A percentile compares a stretch with the other conserved stretches of the same genome.
Conservation (phyloP, 2,113 vertebrate genomes). For the Datnioides undecimradiatus region DNA sequence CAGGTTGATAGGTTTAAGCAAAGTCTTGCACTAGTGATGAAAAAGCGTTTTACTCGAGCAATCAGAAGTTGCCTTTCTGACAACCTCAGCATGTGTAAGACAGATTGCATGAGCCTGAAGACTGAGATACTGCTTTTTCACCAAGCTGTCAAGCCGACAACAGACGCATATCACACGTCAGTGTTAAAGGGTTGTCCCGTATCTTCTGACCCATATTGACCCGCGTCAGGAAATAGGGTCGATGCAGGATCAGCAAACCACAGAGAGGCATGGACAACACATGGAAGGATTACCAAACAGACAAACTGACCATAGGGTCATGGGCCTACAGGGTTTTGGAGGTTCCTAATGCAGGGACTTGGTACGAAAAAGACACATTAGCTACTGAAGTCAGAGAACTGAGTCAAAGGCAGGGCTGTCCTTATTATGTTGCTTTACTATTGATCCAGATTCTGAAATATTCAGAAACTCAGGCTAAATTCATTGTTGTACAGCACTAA, state of each 20-base stretch:
- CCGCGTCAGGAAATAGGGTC: neutral
- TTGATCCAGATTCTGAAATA: neutral
- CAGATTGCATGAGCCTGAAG: neutral
- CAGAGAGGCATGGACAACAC: neutral
- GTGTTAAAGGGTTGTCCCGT: neutral
- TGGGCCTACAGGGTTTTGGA: neutral
- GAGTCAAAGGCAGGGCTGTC: neutral
- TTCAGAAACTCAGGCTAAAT: neutral
- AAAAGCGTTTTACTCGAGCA: neutral
- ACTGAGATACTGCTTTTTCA: neutral
- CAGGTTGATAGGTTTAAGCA: neutral
- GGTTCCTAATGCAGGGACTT: neutral
- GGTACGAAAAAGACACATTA: too few species aligned
- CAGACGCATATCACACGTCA: neutral
- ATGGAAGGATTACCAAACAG: neutral
- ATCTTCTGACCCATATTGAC: neutral
- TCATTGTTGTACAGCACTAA: neutral
- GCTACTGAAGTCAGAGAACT: neutral
- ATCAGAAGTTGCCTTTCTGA: neutral
- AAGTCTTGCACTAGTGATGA: neutral
- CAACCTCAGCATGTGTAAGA: neutral
- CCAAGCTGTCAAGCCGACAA: neutral
- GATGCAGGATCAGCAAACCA: neutral
- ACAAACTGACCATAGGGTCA: neutral
- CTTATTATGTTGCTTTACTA: neutral